Evolutionary conservation across 1,140 invertebrate species (phyloP).

Genomic region (Pseudomyrmex sp.): DNA sequence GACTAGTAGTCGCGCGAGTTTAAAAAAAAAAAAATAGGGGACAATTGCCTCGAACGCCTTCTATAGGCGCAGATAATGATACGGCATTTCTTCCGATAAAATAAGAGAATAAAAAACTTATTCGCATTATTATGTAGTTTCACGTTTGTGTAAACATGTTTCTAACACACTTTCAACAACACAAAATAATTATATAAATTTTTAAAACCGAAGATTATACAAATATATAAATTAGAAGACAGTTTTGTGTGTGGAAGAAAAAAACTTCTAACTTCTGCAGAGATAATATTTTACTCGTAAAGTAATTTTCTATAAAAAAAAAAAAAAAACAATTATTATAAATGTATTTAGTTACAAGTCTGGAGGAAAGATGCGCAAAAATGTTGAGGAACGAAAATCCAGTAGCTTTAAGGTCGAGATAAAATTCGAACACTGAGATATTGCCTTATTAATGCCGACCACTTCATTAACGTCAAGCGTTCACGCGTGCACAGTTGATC

Average conservation of each 20-base stretch:
- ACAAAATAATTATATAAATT: too few species aligned
- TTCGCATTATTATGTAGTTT: too few species aligned
- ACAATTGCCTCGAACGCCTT: slow-evolving; percentile 74
- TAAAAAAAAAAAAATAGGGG: slow-evolving; percentile 44
- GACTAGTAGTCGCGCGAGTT: slow-evolving; percentile 67
- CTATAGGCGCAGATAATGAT: slow-evolving; percentile 62
- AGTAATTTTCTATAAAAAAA: too few species aligned
- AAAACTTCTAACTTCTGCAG: too few species aligned
- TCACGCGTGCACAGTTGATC: slow-evolving; percentile 67
- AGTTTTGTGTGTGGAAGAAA: too few species aligned
- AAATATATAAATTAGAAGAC: too few species aligned
- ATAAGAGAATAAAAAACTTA: not conserved
- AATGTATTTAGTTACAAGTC: not conserved
- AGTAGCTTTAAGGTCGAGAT: slow-evolving; percentile 66
- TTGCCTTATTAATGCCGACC: slow-evolving; percentile 81
- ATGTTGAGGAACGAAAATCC: slow-evolving; percentile 69
- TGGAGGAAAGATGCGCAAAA: slow-evolving; percentile 10
- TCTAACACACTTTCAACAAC: too few species aligned
- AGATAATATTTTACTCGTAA: too few species aligned
- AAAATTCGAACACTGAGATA: slow-evolving; percentile 68
- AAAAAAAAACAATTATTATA: not conserved
- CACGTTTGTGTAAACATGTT: too few species aligned
- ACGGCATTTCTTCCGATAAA: slow-evolving; percentile 5
- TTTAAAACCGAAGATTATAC: too few species aligned
- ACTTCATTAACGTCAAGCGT: slow-evolving; percentile 82